Percentiles rank a stretch among this genome's conserved stretches.
phyloP scores from a whole-genome alignment of 2,888 invertebrate genomes.

The Antheraea assamensis region DNA sequence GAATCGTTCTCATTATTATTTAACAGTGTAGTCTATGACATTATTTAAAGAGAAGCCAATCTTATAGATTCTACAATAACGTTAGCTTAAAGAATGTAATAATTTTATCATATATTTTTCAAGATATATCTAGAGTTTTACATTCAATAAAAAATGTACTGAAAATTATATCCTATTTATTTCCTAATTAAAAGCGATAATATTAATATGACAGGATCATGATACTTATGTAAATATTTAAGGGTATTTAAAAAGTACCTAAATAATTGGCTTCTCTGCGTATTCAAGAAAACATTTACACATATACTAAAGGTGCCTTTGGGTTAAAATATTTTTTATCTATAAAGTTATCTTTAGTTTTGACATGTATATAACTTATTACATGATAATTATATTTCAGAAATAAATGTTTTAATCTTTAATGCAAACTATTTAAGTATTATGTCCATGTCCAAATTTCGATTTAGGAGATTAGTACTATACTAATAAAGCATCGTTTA shows the following conservation, averaged over 20 bases:
- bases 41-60: constrained; percentile 45
- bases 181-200: too few species aligned
- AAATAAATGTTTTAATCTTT: neutral
- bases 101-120: neutral
- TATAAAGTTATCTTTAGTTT: neutral
- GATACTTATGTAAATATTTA: too few species aligned
- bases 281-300: neutral
- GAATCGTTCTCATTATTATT: constrained; percentile 1
- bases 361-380: neutral
- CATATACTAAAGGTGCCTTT: neutral
- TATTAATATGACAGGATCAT: neutral
- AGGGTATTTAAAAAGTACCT: neutral
- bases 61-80: neutral
- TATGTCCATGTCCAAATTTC: neutral
- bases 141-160: neutral
- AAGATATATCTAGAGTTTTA: neutral
- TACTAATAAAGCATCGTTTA: neutral
- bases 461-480: neutral
- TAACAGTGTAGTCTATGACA: constrained; percentile 33
- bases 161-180: too few species aligned
- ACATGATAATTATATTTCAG: neutral
- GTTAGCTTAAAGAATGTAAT: neutral
- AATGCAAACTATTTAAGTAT: neutral
- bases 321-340: neutral
- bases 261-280: neutral